These are phyloP conservation scores for Mirounga angustirostris DNA, from an alignment of 2,113 vertebrate species.

Conservation along the genomic window DNA sequence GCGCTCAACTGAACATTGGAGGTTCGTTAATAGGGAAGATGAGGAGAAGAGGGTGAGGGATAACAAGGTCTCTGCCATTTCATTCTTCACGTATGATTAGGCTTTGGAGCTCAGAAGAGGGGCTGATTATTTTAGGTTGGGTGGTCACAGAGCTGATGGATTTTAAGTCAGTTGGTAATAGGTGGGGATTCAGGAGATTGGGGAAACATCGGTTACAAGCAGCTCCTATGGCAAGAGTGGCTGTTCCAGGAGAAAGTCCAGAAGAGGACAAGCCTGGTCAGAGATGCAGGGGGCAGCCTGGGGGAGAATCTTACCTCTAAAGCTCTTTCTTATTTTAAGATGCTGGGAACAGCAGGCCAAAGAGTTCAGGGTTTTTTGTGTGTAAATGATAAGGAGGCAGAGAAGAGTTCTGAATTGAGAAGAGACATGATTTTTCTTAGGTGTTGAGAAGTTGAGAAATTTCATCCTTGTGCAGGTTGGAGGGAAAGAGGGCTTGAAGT, in stretches of 20 bases:
- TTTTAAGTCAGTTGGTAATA: neutral
- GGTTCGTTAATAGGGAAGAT: neutral
- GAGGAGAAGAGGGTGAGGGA: neutral
- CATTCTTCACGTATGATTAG: neutral
- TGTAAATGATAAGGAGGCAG: neutral
- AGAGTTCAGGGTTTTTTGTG: neutral
- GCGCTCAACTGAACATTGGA: neutral
- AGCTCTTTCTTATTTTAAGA: neutral
- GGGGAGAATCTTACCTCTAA: neutral
- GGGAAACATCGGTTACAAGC: neutral
- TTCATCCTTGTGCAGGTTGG: neutral
- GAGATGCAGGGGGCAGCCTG: neutral
- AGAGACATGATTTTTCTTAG: neutral
- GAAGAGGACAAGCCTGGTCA: constrained; percentile 10
- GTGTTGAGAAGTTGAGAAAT: constrained; percentile 1
- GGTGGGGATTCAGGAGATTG: neutral
- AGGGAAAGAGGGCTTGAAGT: neutral
- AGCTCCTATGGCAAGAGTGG: neutral
- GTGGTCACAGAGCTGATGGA: constrained; percentile 40
- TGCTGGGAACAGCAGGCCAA: neutral
- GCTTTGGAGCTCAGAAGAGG: constrained; percentile 28
- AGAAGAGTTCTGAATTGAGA: constrained; percentile 31
- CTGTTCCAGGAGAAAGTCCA: neutral
- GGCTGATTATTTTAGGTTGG: neutral
- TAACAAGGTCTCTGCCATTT: neutral